These are phyloP conservation scores for Xiphias gladius DNA, from an alignment of 2,113 vertebrate genomes.

Conservation along the genomic window DNA sequence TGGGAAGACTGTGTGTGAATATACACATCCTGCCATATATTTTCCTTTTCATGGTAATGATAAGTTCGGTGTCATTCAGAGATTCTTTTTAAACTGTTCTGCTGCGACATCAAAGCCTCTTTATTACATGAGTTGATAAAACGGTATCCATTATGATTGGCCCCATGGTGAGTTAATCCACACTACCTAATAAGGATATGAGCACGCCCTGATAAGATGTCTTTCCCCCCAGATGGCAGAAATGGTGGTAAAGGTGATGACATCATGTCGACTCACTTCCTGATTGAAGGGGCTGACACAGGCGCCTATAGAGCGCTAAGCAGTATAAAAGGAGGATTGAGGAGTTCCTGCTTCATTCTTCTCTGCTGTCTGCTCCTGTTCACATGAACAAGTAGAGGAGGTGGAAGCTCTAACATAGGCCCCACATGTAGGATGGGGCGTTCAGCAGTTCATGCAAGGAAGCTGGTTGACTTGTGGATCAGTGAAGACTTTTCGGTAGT, in stretches of 20 bases:
- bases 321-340: slow-evolving; percentile 92
- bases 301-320: slow-evolving; percentile 93
- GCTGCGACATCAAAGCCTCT: neutral
- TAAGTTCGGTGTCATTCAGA: slow-evolving; percentile 15
- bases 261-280: slow-evolving; percentile 99
- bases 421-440: slow-evolving; percentile 50
- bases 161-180: slow-evolving; percentile 47
- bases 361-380: slow-evolving; percentile 80
- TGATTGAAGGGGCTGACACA: slow-evolving; percentile 95
- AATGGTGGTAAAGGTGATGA: slow-evolving; percentile 88
- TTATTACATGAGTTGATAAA: slow-evolving; percentile 36
- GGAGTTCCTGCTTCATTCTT: slow-evolving; percentile 86
- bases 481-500: slow-evolving; percentile 20
- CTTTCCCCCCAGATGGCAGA: slow-evolving; percentile 88
- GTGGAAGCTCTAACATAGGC: slow-evolving; percentile 35
- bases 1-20: neutral
- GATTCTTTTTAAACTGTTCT: neutral
- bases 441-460: slow-evolving; percentile 32
- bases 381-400: slow-evolving; percentile 62
- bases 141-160: slow-evolving; percentile 39
- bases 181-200: slow-evolving; percentile 72
- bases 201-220: slow-evolving; percentile 68
- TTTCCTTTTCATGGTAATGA: slow-evolving; percentile 41
- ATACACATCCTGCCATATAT: slow-evolving; percentile 12
- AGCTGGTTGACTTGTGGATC: slow-evolving; percentile 26